Conservation (phyloP, 2,113 vertebrate species). For the Anarrhichthys ocellatus region DNA sequence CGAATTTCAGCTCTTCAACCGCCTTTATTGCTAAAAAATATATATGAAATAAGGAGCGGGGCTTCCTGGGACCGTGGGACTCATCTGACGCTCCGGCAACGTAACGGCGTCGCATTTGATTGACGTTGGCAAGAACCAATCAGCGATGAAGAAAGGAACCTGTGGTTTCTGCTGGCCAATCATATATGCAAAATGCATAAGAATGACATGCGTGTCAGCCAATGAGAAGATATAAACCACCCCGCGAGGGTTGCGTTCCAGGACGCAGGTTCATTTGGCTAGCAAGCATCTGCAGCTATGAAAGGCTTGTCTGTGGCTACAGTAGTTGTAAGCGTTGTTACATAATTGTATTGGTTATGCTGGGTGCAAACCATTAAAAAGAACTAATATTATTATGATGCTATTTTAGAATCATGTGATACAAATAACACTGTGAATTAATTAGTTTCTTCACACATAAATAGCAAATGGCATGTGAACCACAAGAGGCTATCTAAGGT, state of each 20-base stretch:
- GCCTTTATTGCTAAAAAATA: conserved; percentile 49
- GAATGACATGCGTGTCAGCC: conserved; percentile 18
- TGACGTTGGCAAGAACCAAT: conserved; percentile 66
- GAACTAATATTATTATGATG: background rate
- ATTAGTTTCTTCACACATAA: background rate
- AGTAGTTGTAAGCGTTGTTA: conserved; percentile 6
- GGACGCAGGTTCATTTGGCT: conserved; percentile 44
- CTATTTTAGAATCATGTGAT: background rate
- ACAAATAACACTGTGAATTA: background rate
- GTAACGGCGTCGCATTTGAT: conserved; percentile 45
- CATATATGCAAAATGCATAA: fast-evolving
- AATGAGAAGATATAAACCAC: conserved; percentile 27
- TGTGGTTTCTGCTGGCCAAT: conserved; percentile 53
- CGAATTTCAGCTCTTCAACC: background rate
- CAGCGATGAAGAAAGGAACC: background rate
- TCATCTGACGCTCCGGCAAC: conserved; percentile 61
- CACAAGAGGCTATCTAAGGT: conserved; percentile 24
- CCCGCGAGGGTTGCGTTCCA: background rate
- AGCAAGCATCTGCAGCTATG: conserved; percentile 31
- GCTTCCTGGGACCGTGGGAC: conserved; percentile 70
- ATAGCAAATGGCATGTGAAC: background rate
- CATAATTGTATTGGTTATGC: background rate
- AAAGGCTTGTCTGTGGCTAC: conserved; percentile 11
- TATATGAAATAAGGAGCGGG: conserved; percentile 46
- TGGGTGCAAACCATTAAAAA: background rate